These are phyloP conservation scores for Sitta carolinensis DNA, from an alignment of 2,797 vertebrate species.

Conservation along the genomic window DNA sequence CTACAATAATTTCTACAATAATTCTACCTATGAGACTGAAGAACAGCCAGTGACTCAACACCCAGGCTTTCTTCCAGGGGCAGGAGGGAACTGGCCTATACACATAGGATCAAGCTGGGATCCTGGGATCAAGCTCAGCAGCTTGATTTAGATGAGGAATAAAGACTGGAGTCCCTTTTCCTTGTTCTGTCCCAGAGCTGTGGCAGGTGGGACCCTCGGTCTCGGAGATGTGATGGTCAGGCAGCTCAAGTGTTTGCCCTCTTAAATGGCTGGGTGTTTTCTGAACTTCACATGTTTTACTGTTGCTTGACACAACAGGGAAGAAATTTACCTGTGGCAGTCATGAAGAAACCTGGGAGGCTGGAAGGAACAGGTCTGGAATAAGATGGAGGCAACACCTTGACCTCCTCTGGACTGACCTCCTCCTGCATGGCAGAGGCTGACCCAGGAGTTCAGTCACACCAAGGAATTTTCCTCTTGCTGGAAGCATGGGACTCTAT, in stretches of 20 bases:
- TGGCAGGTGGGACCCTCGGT: neutral
- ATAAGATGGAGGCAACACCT: neutral
- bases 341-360: neutral
- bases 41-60: neutral
- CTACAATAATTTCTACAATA: neutral
- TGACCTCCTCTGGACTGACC: neutral
- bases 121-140: neutral
- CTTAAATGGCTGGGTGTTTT: neutral
- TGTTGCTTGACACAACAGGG: neutral
- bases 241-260: neutral
- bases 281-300: rapidly evolving
- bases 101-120: no score
- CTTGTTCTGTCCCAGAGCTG: neutral
- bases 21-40: neutral
- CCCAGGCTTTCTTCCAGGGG: rapidly evolving
- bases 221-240: neutral
- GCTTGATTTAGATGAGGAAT: neutral
- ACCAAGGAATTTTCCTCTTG: neutral
- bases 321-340: neutral
- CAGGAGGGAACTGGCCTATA: neutral
- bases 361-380: rapidly evolving
- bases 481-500: neutral
- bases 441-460: neutral
- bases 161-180: neutral
- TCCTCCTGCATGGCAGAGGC: neutral